These are phyloP conservation scores for Pipra filicauda DNA, from an alignment of 2,113 vertebrate genomes.

Conservation along the genomic window DNA sequence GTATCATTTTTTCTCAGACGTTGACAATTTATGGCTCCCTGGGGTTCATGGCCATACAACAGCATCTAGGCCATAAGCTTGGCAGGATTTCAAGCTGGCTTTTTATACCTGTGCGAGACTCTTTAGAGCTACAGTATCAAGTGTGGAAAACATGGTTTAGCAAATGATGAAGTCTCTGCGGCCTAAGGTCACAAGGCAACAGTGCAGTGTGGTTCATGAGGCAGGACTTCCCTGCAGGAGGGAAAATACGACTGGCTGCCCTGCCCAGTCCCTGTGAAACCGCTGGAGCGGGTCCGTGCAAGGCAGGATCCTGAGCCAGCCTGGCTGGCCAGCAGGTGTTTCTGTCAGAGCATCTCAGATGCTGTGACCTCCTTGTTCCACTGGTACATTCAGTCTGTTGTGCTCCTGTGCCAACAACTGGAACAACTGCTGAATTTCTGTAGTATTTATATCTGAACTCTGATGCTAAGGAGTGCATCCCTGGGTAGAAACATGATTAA, in stretches of 20 bases:
- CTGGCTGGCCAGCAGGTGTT: not conserved
- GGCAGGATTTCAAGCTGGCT: not conserved
- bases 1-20: not conserved
- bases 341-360: not conserved
- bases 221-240: not conserved
- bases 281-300: rapidly evolving
- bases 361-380: not conserved
- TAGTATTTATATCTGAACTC: not conserved
- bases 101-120: not conserved
- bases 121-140: not conserved
- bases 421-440: not conserved
- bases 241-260: not conserved
- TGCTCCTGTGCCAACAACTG: not conserved
- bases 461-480: not conserved
- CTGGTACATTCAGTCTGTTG: rapidly evolving
- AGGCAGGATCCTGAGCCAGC: not conserved
- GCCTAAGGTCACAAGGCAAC: rapidly evolving
- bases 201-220: not conserved
- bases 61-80: not conserved
- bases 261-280: not conserved
- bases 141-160: not conserved
- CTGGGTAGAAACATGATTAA: not conserved
- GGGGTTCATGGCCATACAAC: not conserved
- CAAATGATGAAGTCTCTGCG: rapidly evolving
- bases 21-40: not conserved